Evolutionary conservation across 2,113 vertebrate genomes (phyloP).

Genomic region (Uropsilus gracilis): DNA sequence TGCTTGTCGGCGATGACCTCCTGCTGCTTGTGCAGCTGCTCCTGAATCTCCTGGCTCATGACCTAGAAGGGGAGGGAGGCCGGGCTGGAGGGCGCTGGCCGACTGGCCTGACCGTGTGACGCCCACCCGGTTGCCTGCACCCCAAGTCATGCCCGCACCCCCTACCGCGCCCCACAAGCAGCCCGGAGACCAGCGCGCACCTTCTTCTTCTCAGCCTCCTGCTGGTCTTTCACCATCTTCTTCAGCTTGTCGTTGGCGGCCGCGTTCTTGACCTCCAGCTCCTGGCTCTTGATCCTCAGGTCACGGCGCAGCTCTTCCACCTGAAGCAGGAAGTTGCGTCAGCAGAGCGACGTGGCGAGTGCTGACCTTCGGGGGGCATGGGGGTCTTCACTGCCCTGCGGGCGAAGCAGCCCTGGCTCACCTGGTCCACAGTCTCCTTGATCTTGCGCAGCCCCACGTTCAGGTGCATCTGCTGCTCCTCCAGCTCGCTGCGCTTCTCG

Average conservation of each 20-base stretch:
- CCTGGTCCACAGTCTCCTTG: slow-evolving; percentile 99
- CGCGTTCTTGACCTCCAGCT: slow-evolving; percentile 97
- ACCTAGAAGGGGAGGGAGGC: slow-evolving; percentile 85
- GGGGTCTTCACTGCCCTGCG: too few relatives aligned
- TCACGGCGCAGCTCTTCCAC: slow-evolving; percentile 97
- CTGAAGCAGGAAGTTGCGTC: too few relatives aligned
- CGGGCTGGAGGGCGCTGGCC: fast-evolving
- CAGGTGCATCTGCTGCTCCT: slow-evolving; percentile 99
- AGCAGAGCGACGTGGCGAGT: too few relatives aligned
- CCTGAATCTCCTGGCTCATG: slow-evolving; percentile 99
- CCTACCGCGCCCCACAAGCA: neutral
- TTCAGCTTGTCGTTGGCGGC: slow-evolving; percentile 99
- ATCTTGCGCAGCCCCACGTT: slow-evolving; percentile 98
- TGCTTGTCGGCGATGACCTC: slow-evolving; percentile 98
- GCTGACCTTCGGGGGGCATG: too few relatives aligned
- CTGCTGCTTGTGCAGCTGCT: slow-evolving; percentile 97
- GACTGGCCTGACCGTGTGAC: too few relatives aligned
- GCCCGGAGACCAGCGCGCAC: slow-evolving; percentile 71
- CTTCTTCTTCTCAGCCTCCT: slow-evolving; percentile 99
- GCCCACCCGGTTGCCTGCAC: too few relatives aligned
- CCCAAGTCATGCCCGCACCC: too few relatives aligned
- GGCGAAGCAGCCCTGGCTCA: too few relatives aligned
- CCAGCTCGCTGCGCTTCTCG: slow-evolving; percentile 97
- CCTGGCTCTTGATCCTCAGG: slow-evolving; percentile 97
- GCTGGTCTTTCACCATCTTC: slow-evolving; percentile 99